A percentile compares a stretch with the other conserved stretches of the same genome.
phyloP scores from a whole-genome alignment of 2,888 invertebrate genomes.

The Endomychus coccineus region DNA sequence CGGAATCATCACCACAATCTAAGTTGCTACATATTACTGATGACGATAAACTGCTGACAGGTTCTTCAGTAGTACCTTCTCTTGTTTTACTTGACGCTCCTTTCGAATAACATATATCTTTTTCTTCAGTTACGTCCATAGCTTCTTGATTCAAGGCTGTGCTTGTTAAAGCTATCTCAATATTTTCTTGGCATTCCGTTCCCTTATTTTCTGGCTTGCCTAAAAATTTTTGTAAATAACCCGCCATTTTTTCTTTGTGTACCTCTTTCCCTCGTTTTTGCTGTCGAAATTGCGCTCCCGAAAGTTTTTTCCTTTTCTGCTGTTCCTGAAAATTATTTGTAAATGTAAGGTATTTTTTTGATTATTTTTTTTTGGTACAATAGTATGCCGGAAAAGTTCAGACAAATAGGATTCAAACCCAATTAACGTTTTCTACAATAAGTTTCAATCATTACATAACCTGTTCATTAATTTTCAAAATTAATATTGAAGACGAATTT shows the following conservation, averaged over 20 bases:
- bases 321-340: too few species aligned
- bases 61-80: slow-evolving; percentile 9
- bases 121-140: slow-evolving; percentile 2
- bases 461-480: slow-evolving; percentile 1
- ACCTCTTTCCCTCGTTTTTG: slow-evolving; percentile 11
- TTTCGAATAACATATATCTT: not conserved
- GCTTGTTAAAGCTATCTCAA: slow-evolving; percentile 6
- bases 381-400: slow-evolving; percentile 2
- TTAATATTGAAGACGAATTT: too few species aligned
- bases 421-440: slow-evolving; percentile 1
- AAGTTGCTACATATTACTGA: slow-evolving; percentile 7
- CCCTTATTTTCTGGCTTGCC: slow-evolving; percentile 10
- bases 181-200: slow-evolving; percentile 8
- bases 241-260: slow-evolving; percentile 10
- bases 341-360: too few species aligned
- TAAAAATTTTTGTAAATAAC: slow-evolving; percentile 13
- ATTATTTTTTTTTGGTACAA: not conserved
- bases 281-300: slow-evolving; percentile 11
- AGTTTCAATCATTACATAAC: slow-evolving; percentile 3
- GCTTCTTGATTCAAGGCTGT: slow-evolving; percentile 10
- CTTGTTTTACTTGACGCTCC: slow-evolving; percentile 5
- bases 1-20: slow-evolving; percentile 11
- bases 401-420: not conserved
- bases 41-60: slow-evolving; percentile 9
- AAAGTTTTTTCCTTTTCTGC: slow-evolving; percentile 10